Evolutionary conservation across 1,140 invertebrate genomes (phyloP).

Genomic region (Aphelinus atriplicis): DNA sequence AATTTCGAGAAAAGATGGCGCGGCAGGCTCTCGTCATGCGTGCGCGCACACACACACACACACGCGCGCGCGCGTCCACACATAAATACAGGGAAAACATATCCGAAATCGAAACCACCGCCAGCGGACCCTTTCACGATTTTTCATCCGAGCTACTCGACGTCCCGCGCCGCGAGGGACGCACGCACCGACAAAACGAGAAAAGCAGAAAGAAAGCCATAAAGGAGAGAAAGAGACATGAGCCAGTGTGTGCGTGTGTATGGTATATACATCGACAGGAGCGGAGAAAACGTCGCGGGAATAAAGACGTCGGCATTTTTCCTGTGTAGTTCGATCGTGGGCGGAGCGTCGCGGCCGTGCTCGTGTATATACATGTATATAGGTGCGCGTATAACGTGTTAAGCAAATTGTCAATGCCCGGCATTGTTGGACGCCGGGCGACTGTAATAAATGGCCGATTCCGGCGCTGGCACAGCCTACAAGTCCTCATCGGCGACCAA

Average conservation of each 20-base stretch:
- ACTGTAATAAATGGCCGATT: conserved; percentile 60
- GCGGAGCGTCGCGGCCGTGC: conserved; percentile 61
- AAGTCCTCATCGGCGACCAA: neutral
- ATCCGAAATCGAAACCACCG: conserved; percentile 6
- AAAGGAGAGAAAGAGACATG: neutral
- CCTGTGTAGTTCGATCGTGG: conserved; percentile 62
- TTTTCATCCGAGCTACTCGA: conserved; percentile 12
- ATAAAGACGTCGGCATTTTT: conserved; percentile 48
- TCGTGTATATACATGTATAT: conserved; percentile 47
- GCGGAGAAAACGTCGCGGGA: no score
- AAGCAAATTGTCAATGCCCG: conserved; percentile 64
- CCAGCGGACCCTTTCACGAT: conserved; percentile 10
- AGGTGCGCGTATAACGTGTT: conserved; percentile 29
- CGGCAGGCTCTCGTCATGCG: no score
- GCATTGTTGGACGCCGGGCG: conserved; percentile 52
- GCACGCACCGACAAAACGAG: neutral
- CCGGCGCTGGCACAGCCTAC: conserved; percentile 3
- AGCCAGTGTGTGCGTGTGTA: no score
- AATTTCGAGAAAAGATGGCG: conserved; percentile 25
- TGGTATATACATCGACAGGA: no score
- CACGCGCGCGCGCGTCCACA: neutral
- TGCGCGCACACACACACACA: no score
- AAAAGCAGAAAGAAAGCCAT: neutral
- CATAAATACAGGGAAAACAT: neutral
- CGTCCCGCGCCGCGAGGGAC: neutral